These are phyloP conservation scores for Nyctalus aviator DNA, from an alignment of 2,797 vertebrate species.

Conservation along the genomic window DNA sequence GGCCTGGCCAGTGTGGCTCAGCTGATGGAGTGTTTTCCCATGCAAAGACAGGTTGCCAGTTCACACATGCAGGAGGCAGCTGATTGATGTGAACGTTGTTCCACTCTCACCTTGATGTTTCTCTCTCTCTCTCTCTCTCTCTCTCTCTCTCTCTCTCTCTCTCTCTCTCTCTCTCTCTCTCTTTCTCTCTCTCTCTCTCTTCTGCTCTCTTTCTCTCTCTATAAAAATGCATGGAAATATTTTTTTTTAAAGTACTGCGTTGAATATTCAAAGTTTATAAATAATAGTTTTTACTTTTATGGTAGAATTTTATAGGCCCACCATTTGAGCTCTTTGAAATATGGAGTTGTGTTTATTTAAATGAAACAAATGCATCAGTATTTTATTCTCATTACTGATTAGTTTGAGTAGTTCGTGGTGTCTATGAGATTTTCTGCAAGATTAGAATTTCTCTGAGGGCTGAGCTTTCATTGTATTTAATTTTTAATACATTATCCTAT, in stretches of 20 bases:
- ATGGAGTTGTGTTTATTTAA: not conserved
- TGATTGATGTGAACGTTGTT: not conserved
- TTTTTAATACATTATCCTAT: not conserved
- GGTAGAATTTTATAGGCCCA: not conserved
- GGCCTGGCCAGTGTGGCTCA: not conserved
- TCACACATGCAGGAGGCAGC: no score
- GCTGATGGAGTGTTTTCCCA: not conserved
- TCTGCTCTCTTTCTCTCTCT: not conserved
- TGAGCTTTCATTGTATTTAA: not conserved
- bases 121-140: not conserved
- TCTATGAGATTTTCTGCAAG: not conserved
- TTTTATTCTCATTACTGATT: constrained; percentile 37
- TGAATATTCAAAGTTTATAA: not conserved
- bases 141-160: not conserved
- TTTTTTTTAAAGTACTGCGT: not conserved
- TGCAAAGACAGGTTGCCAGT: not conserved
- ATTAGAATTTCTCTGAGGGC: not conserved
- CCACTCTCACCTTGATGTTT: not conserved
- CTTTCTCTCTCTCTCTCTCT: not conserved
- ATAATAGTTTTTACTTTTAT: not conserved
- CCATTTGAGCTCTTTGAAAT: not conserved
- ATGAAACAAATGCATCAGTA: not conserved
- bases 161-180: no score
- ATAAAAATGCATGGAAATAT: not conserved
- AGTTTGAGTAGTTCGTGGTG: not conserved